phyloP scores from a whole-genome alignment of 1,140 invertebrate genomes.

The Eumeta japonica region DNA sequence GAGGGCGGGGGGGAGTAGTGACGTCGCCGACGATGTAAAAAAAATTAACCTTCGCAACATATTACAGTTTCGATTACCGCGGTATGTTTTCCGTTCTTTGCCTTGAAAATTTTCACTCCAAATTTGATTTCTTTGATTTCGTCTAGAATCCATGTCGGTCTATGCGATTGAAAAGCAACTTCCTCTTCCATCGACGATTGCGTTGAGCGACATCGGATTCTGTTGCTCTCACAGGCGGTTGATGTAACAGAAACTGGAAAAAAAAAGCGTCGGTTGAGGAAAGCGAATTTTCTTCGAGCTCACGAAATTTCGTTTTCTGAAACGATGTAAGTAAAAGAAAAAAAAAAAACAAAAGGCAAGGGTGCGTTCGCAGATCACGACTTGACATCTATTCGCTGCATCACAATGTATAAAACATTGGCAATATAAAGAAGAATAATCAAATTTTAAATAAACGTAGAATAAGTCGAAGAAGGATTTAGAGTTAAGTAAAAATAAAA shows the following conservation, averaged over 20 bases:
- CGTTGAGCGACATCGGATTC: constrained; percentile 48
- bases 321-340: constrained; percentile 30
- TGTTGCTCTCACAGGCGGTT: constrained; percentile 8
- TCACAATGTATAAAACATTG: constrained; percentile 20
- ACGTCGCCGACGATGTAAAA: background rate
- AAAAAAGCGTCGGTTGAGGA: constrained; percentile 5
- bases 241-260: background rate
- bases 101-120: constrained; percentile 18
- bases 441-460: background rate
- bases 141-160: constrained; percentile 37
- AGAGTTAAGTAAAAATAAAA: background rate
- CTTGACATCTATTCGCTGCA: constrained; percentile 49
- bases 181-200: constrained; percentile 45
- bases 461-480: background rate
- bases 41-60: background rate
- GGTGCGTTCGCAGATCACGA: constrained; percentile 52
- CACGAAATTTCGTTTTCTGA: background rate
- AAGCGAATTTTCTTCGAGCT: constrained; percentile 6
- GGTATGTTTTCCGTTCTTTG: constrained; percentile 1
- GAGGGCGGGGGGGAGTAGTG: background rate
- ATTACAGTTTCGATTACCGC: background rate
- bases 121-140: constrained; percentile 7
- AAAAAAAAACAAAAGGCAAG: constrained; percentile 41
- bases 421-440: background rate
- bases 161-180: constrained; percentile 49